A percentile compares a stretch with the other conserved stretches of the same genome.
Conservation (phyloP, 2,888 invertebrate species). For the Podabrus alpinus region DNA sequence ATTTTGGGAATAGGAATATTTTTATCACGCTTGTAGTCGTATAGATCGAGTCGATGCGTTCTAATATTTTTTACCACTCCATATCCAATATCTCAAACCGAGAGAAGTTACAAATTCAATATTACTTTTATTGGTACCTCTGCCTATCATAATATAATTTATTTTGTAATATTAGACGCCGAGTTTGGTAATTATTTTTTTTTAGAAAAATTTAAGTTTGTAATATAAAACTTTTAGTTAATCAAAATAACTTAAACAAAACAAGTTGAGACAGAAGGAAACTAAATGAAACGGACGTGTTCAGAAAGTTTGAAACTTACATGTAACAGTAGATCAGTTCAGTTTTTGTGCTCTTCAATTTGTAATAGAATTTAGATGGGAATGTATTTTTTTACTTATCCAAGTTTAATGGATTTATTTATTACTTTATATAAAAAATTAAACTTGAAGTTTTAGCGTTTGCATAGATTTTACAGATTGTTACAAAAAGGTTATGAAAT, state of each 20-base stretch:
- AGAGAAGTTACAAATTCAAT: not conserved
- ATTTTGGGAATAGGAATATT: slow-evolving; percentile 26
- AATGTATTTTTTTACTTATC: not conserved
- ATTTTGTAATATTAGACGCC: not conserved
- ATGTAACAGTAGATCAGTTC: not conserved
- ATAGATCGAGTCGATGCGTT: slow-evolving; percentile 23
- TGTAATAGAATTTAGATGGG: not conserved
- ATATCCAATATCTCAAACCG: slow-evolving; percentile 19
- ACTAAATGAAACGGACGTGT: not conserved
- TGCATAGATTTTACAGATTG: not conserved
- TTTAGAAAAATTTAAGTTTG: not conserved
- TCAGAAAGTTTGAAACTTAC: not conserved
- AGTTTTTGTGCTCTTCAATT: not conserved
- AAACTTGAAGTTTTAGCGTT: not conserved
- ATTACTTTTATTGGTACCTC: not conserved
- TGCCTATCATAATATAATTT: not conserved
- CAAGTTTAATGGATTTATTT: not conserved
- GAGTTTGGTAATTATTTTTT: not conserved
- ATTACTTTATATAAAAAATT: too few relatives aligned
- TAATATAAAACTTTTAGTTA: not conserved
- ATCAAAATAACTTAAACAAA: not conserved
- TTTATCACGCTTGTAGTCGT: slow-evolving; percentile 24
- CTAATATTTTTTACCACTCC: slow-evolving; percentile 27
- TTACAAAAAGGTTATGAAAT: not conserved
- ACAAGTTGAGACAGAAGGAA: not conserved